Percentiles rank a stretch among this genome's conserved stretches.
Conservation (phyloP, 1,140 invertebrate species). For the Samia ricini region DNA sequence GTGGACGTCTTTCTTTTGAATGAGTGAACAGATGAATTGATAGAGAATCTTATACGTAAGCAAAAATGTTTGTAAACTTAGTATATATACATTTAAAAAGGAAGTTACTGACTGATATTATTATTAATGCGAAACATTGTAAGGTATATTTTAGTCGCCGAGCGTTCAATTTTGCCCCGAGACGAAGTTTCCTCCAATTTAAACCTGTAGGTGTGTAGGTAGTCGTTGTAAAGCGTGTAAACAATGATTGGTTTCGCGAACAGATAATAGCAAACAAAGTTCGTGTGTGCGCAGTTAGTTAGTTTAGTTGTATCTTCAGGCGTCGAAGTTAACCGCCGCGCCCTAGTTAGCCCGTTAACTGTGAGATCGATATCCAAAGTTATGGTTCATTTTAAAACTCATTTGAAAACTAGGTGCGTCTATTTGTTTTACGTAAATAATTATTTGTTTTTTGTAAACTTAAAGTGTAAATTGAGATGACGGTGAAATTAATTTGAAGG, state of each 20-base stretch:
- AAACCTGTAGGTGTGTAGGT: neutral
- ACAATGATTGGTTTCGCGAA: conserved; percentile 23
- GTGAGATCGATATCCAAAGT: neutral
- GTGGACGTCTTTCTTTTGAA: too few species aligned
- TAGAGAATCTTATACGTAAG: too few species aligned
- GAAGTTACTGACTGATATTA: too few species aligned
- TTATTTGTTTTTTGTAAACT: too few species aligned
- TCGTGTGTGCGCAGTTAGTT: conserved; percentile 10
- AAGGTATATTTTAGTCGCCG: neutral
- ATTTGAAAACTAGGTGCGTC: too few species aligned
- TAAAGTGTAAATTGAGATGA: too few species aligned
- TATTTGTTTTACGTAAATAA: too few species aligned
- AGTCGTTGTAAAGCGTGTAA: conserved; percentile 15
- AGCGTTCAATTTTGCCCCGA: neutral
- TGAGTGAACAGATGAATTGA: too few species aligned
- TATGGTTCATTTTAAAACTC: neutral
- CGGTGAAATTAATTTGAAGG: too few species aligned
- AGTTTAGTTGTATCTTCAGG: conserved; percentile 8
- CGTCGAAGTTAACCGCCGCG: conserved; percentile 9
- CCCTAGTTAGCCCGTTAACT: conserved; percentile 2
- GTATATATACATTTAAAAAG: too few species aligned
- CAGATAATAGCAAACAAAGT: conserved; percentile 25
- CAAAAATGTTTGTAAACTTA: too few species aligned
- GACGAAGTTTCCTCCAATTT: conserved; percentile 5
- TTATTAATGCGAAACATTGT: too few species aligned